Percentiles rank a stretch among this genome's conserved stretches.
Evolutionary conservation across 1,140 invertebrate genomes (phyloP).

Genomic region (Lamellibrachia luymesi): DNA sequence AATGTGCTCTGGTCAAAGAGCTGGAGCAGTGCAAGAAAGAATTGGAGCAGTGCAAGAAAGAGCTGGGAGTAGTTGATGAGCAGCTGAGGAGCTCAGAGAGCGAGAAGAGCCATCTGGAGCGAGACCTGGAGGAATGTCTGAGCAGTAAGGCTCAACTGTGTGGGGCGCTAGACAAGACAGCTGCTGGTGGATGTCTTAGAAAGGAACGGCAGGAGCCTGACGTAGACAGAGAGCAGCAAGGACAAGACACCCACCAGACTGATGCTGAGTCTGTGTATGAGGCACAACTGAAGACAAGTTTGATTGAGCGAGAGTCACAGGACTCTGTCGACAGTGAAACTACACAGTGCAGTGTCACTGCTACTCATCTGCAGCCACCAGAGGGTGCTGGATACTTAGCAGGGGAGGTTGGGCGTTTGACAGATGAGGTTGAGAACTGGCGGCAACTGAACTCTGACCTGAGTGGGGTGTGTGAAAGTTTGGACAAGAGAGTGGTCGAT

Average conservation of each 20-base stretch:
- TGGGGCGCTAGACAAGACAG: neutral
- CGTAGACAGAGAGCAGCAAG: neutral
- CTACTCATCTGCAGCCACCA: neutral
- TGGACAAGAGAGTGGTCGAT: neutral
- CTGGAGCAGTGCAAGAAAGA: neutral
- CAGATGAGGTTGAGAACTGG: neutral
- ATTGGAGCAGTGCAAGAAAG: neutral
- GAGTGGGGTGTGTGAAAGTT: neutral
- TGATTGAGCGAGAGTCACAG: neutral
- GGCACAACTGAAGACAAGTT: neutral
- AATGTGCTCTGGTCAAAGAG: neutral
- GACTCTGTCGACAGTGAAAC: neutral
- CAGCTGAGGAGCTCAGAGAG: neutral
- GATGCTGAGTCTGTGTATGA: neutral
- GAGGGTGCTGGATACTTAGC: too few species aligned
- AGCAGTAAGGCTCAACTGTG: neutral
- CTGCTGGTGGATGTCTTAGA: neutral
- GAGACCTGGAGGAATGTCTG: neutral
- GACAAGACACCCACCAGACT: neutral
- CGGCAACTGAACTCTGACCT: neutral
- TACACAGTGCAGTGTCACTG: neutral
- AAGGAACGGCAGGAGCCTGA: neutral
- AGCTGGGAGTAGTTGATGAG: neutral
- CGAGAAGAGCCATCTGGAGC: neutral
- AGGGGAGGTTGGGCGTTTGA: neutral